phyloP scores from a whole-genome alignment of 2,888 invertebrate genomes.

The Thera britannica region DNA sequence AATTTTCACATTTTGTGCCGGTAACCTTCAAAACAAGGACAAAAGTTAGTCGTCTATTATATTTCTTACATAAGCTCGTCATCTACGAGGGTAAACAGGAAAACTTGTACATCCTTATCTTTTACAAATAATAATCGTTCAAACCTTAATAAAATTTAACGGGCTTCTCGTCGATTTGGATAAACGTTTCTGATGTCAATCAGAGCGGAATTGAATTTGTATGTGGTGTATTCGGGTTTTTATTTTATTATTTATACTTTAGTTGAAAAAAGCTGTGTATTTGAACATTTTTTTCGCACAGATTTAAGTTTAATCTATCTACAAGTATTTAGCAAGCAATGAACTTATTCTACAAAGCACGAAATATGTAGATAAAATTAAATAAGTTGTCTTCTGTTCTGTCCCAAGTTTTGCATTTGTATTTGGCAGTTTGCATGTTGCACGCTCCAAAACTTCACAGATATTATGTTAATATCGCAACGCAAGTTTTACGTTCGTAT shows the following conservation, averaged over 20 bases:
- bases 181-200: slow-evolving; percentile 34
- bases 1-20: slow-evolving; percentile 31
- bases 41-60: slow-evolving; percentile 35
- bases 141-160: slow-evolving; percentile 42
- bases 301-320: too few relatives aligned
- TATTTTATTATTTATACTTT: slow-evolving; percentile 17
- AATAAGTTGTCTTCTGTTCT: background rate
- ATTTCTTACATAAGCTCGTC: slow-evolving; percentile 38
- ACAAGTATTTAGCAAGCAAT: too few relatives aligned
- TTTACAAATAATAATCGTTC: slow-evolving; percentile 40
- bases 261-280: too few relatives aligned
- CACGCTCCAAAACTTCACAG: slow-evolving; percentile 29
- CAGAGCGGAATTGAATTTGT: slow-evolving; percentile 22
- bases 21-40: slow-evolving; percentile 41
- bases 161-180: slow-evolving; percentile 33
- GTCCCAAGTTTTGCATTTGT: slow-evolving; percentile 7
- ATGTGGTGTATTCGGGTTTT: slow-evolving; percentile 24
- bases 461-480: slow-evolving; percentile 40
- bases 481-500: slow-evolving; percentile 36
- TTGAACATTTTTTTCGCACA: too few relatives aligned
- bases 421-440: slow-evolving; percentile 25
- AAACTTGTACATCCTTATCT: slow-evolving; percentile 39
- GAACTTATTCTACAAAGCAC: background rate
- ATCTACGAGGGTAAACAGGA: slow-evolving; percentile 44
- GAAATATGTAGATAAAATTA: background rate